Evolutionary conservation across 2,888 invertebrate species (phyloP).

Genomic region (Metellina segmentata): DNA sequence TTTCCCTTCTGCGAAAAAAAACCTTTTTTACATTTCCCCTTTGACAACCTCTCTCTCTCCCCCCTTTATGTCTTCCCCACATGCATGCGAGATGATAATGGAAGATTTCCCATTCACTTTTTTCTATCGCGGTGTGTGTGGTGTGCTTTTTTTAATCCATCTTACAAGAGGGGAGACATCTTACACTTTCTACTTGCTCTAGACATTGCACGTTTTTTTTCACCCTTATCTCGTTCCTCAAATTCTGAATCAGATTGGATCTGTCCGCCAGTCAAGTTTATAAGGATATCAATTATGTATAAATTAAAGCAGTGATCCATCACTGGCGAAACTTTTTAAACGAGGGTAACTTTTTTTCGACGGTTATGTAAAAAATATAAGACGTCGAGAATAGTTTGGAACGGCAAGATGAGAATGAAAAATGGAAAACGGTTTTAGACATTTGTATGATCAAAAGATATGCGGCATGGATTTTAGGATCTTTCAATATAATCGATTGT

Average conservation of each 20-base stretch:
- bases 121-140: background rate
- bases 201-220: background rate
- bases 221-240: background rate
- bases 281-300: background rate
- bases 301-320: background rate
- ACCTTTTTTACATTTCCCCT: background rate
- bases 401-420: no score
- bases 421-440: no score
- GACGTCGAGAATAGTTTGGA: no score
- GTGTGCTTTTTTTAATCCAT: no score
- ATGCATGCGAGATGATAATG: slow-evolving; percentile 47
- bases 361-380: no score
- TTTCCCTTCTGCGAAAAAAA: background rate
- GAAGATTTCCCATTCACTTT: slow-evolving; percentile 19
- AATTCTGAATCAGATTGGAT: background rate
- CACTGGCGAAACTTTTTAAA: background rate
- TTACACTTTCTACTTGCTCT: background rate
- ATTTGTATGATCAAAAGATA: no score
- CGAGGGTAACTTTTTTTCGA: background rate
- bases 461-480: no score
- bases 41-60: background rate
- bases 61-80: slow-evolving; percentile 11
- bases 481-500: no score
- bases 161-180: background rate
- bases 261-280: background rate